A percentile compares a stretch with the other conserved stretches of the same genome.
phyloP scores from a whole-genome alignment of 30 jellyfish, hydroid and myxozoan genomes.

The Mastigias papua region DNA sequence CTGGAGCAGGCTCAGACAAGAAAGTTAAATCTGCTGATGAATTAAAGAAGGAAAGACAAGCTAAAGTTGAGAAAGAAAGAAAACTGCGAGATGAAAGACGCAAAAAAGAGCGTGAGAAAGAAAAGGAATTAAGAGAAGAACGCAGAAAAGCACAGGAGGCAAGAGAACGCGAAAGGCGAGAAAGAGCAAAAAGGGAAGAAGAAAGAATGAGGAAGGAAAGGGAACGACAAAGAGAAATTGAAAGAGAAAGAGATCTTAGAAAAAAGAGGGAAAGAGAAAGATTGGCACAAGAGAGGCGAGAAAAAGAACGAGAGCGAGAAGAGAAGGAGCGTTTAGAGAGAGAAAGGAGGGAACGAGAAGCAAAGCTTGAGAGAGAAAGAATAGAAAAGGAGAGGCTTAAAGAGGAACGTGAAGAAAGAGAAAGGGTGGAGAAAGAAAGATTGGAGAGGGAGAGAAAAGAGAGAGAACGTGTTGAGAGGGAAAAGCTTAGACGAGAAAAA shows the following conservation, averaged over 20 bases:
- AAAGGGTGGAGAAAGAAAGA: conserved; percentile 86
- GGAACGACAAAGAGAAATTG: conserved; percentile 86
- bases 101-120: conserved; percentile 85
- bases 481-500: conserved; percentile 79
- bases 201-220: conserved; percentile 87
- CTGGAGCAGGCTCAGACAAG: conserved; percentile 34
- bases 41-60: conserved; percentile 79
- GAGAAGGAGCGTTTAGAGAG: conserved; percentile 87
- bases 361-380: conserved; percentile 85
- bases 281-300: conserved; percentile 84
- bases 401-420: conserved; percentile 90
- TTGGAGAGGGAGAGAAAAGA: conserved; percentile 92
- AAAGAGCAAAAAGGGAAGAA: conserved; percentile 92
- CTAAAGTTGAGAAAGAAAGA: conserved; percentile 69
- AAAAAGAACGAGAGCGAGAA: conserved; percentile 87
- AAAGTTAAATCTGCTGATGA: conserved; percentile 57
- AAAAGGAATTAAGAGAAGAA: conserved; percentile 86
- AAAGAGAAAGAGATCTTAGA: conserved; percentile 79
- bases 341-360: conserved; percentile 88
- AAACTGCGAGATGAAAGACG: conserved; percentile 83
- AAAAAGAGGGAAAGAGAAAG: conserved; percentile 74
- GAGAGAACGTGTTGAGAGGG: conserved; percentile 90
- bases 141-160: conserved; percentile 88
- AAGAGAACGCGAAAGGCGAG: conserved; percentile 93
- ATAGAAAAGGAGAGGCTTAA: conserved; percentile 81